These are phyloP conservation scores for Beaufortia kweichowensis DNA, from an alignment of 2,113 vertebrate species.

Conservation along the genomic window DNA sequence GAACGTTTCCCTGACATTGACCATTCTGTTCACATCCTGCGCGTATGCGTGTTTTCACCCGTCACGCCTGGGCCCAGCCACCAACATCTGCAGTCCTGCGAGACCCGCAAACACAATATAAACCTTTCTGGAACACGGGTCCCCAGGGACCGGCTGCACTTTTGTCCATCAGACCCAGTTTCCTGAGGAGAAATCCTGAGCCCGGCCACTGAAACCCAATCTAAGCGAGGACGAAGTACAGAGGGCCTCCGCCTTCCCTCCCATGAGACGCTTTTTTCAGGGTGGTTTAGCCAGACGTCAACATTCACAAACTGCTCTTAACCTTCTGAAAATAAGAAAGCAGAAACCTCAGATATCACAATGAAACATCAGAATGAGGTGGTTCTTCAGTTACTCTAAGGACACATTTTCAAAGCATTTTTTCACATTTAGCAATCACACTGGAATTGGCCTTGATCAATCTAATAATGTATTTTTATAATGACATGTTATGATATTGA, in stretches of 20 bases:
- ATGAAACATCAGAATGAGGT: not conserved
- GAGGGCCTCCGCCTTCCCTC: slow-evolving; percentile 67
- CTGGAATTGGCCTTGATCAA: too few relatives aligned
- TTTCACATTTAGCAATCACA: too few relatives aligned
- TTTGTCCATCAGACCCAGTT: slow-evolving; percentile 67
- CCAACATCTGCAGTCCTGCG: slow-evolving; percentile 55
- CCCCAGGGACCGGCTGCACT: slow-evolving; percentile 47
- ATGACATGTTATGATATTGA: too few relatives aligned
- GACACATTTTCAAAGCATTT: too few relatives aligned
- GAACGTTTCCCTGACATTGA: slow-evolving; percentile 64
- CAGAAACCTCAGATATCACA: slow-evolving; percentile 16
- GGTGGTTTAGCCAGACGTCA: slow-evolving; percentile 52
- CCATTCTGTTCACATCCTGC: slow-evolving; percentile 71
- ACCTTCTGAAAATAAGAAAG: slow-evolving; percentile 34
- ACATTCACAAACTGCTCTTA: slow-evolving; percentile 35
- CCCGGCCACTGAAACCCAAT: slow-evolving; percentile 72
- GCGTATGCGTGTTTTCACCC: slow-evolving; percentile 57
- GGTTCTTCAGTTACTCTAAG: not conserved
- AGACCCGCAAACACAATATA: slow-evolving; percentile 46
- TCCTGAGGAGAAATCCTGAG: slow-evolving; percentile 69
- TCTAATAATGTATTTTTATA: too few relatives aligned
- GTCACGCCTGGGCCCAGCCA: slow-evolving; percentile 40
- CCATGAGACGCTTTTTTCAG: slow-evolving; percentile 77
- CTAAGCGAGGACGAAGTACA: slow-evolving; percentile 66
- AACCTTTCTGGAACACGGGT: slow-evolving; percentile 38